Evolutionary conservation across 2,888 invertebrate species (phyloP).

Genomic region (Rhabditoides inermis): DNA sequence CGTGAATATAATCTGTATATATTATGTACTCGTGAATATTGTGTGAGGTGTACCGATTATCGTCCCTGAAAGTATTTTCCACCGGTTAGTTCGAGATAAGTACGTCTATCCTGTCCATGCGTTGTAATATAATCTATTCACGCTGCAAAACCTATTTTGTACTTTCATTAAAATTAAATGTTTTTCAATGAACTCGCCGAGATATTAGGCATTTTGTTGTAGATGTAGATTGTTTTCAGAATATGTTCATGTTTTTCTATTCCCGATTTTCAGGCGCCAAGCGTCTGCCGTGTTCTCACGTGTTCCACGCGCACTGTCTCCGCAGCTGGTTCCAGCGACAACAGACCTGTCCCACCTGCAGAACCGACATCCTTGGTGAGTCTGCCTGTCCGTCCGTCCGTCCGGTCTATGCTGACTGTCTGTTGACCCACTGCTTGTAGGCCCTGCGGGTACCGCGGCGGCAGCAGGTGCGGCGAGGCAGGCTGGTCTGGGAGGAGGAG

Average conservation of each 20-base stretch:
- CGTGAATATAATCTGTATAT: not conserved
- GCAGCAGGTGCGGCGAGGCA: not conserved
- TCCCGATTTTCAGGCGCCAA: conserved; percentile 63
- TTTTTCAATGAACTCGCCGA: too few relatives aligned
- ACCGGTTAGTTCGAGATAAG: too few relatives aligned
- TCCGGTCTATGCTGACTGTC: too few relatives aligned
- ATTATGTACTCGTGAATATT: not conserved
- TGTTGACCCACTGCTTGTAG: too few relatives aligned
- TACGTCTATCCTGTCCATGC: too few relatives aligned
- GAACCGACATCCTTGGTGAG: conserved; percentile 39
- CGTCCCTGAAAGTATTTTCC: too few relatives aligned
- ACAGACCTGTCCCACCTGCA: conserved; percentile 96
- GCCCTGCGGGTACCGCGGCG: not conserved
- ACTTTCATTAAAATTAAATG: too few relatives aligned
- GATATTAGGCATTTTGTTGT: too few relatives aligned
- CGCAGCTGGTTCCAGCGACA: conserved; percentile 99
- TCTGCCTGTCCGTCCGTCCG: conserved; percentile 6
- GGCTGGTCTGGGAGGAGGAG: not conserved
- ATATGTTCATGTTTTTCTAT: not conserved
- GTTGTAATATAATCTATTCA: too few relatives aligned
- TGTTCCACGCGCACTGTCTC: conserved; percentile 93
- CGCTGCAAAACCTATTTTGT: too few relatives aligned
- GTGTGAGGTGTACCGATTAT: too few relatives aligned
- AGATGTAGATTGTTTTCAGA: too few relatives aligned
- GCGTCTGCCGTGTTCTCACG: conserved; percentile 95